Evolutionary conservation across 2,888 invertebrate species (phyloP), one percentile per base, ranked within the genome.

Genomic region (Barypeithes pellucidus): DNA sequence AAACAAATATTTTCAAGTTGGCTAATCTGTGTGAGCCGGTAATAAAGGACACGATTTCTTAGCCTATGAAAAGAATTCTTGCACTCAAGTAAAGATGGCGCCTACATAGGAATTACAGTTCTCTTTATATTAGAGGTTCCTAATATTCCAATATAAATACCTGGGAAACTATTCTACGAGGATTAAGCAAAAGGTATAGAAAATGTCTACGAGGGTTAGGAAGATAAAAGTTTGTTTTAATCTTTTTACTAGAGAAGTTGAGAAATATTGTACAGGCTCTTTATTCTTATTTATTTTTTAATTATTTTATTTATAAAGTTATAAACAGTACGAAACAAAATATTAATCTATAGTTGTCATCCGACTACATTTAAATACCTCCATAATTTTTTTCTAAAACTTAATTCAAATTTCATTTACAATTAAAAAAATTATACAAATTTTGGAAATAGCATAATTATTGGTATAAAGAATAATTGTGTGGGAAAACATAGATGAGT

Each of bases 251-350:
- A n/a, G n/a, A n/a, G n/a, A n/a, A n/a, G n/a, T n/a, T n/a, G n/a
- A n/a, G n/a, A n/a, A n/a, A n/a, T 29, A 29, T n/a, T n/a, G n/a
- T 39, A 3, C 11, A 39, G 3, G 39, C 12, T n/a, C 39, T 39
- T n/a, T 39, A 39, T 39, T 39, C 29, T 39, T 39, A 47, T 20
- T 47, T 20, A 47, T 47, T 20, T 2, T 22, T 20, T 12, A 47
- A 4, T 54, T 33, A 33, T 54, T 33, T 16, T 33, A 29, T 14
- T 61, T 60, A 61, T 20, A 61, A 61, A 61, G 43, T 39, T 61
- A 43, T 14, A 61, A 61, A 61, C 43, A 45, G 61, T 61, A 61
- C 61, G 24, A 61, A 61, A 60, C 41, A 60, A 24, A 61, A 24
- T 11, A 36, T 11, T 41, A 24, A 14, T 61, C 33, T 29, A 14